Base-by-base conservation (phyloP, 1,140 invertebrate species). In the Asbolus verrucosus region DNA sequence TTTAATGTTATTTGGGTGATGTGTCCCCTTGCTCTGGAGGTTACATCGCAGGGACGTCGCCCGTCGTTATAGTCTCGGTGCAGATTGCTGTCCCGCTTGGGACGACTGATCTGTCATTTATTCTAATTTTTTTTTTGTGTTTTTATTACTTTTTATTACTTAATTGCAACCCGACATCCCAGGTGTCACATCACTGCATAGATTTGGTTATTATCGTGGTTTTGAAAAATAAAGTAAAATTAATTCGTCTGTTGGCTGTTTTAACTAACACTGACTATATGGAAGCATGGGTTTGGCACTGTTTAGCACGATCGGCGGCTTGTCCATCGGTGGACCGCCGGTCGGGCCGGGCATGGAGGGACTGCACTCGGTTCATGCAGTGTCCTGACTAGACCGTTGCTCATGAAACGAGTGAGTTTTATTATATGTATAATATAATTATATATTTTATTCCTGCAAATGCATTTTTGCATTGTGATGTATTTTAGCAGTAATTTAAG, bases 381-480 rank as follows among this genome's bases (percentile, higher is more conserved):
- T 76, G 73, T 73, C 68, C 71, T 69, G 63, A 67, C 60, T 73
- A 70, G 62, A 80, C 77, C 78, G 68, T 73, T 75, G 78, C 78
- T 81, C 77, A 77, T 77, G 77, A 78, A 74, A 77, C 80, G 82
- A 84, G 83, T 85, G 82, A 84, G 82, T 84, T 85, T 85, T 85
- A 86, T 86, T 84, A 87, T 87, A 86, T 88, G 87, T 89, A 84
- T 77, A 83, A 85, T 84, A 85, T 89, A 88, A 88, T 84, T 86
- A 86, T 89, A 89, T 90, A 89, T 89, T 89, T 88, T 90, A 89
- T 89, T 89, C 85, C 87, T 88, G 87, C 87, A 88, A 86, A 89
- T 88, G 87, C 88, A 88, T 87, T 87, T 75, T 90, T 90, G 88
- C 89, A 88, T 90, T 88, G 88, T 90, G 88, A 90, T 89, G 87